Conservation (phyloP, 2,113 vertebrate species). For the Anoplopoma fimbria region DNA sequence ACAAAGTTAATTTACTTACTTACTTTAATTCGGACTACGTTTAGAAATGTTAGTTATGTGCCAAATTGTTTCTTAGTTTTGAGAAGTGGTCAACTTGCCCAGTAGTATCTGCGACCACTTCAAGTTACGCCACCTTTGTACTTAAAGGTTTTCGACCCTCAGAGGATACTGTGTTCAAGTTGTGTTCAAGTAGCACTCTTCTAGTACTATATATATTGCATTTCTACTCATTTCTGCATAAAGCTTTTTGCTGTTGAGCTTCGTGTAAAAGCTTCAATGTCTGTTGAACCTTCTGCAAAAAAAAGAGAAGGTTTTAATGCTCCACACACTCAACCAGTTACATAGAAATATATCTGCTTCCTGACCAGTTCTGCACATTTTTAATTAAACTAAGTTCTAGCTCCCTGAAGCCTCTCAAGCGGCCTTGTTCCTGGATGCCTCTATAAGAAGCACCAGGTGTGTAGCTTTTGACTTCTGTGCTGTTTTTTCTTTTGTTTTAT, state of each 20-base stretch:
- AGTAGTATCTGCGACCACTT: no score
- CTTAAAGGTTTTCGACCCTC: no score
- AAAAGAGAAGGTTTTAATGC: no score
- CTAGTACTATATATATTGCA: no score
- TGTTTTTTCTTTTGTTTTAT: background rate
- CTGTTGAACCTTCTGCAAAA: background rate
- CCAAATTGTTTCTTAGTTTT: no score
- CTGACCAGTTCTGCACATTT: background rate
- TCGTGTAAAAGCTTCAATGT: background rate
- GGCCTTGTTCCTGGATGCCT: background rate
- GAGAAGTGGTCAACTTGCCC: no score
- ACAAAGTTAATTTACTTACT: no score
- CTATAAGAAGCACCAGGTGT: background rate
- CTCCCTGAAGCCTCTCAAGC: background rate
- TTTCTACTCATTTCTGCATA: background rate
- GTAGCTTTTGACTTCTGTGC: background rate
- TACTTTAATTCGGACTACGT: no score
- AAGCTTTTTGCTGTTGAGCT: background rate
- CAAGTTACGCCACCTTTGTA: no score
- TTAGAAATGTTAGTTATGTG: no score
- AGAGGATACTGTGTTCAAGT: no score
- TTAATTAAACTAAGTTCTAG: background rate
- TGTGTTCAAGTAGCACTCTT: no score
- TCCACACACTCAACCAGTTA: background rate
- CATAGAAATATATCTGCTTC: background rate